Conservation (phyloP, 2,797 vertebrate genomes). For the Typhlichthys eigenmanni region DNA sequence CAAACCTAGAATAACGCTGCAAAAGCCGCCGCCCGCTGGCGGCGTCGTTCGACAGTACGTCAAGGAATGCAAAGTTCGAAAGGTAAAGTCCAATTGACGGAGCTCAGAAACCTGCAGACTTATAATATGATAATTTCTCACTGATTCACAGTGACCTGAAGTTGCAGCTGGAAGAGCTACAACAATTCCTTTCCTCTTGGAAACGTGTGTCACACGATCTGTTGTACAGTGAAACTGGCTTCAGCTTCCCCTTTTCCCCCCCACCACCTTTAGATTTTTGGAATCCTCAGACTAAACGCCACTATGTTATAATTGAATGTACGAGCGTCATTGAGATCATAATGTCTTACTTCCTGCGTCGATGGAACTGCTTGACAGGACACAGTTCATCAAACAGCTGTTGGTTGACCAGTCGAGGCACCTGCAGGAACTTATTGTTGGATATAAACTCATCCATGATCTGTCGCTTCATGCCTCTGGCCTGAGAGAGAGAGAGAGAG, state of each 20-base stretch:
- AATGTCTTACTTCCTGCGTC: constrained; percentile 77
- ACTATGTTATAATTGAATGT: background rate
- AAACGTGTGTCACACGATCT: background rate
- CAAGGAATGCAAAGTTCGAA: too few species aligned
- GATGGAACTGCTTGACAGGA: constrained; percentile 91
- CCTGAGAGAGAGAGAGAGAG: constrained; percentile 64
- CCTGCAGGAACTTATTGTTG: constrained; percentile 92
- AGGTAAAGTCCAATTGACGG: too few species aligned
- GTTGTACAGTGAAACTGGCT: background rate
- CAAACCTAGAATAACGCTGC: too few species aligned
- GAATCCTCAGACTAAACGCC: too few species aligned
- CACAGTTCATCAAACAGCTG: constrained; percentile 93
- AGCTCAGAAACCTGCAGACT: too few species aligned
- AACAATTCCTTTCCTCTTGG: background rate
- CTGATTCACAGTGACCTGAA: background rate
- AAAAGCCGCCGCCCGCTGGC: too few species aligned
- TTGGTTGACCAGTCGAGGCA: constrained; percentile 90
- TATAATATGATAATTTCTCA: background rate
- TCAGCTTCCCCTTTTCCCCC: background rate
- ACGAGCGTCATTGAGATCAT: background rate
- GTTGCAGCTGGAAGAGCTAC: background rate
- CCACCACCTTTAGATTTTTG: background rate
- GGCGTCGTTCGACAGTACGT: too few species aligned
- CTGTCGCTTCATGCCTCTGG: constrained; percentile 89
- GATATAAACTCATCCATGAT: constrained; percentile 92